These are phyloP conservation scores for Phengaris alcon DNA, from an alignment of 2,888 invertebrate species.

Conservation along the genomic window DNA sequence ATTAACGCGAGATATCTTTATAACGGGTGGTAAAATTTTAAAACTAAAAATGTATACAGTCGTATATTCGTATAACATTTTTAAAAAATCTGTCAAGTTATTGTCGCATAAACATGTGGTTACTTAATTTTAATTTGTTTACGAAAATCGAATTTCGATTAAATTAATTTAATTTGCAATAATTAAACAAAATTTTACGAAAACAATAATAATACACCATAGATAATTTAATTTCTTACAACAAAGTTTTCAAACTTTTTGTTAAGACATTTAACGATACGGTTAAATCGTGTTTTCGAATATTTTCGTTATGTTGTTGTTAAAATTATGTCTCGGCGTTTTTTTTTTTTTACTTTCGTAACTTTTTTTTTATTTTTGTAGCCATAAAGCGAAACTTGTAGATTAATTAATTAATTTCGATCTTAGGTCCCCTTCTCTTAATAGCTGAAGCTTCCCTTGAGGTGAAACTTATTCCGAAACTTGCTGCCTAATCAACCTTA, in stretches of 20 bases:
- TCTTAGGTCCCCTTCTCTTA: neutral
- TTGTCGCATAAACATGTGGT: neutral
- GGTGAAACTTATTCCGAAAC: conserved; percentile 13
- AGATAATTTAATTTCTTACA: neutral
- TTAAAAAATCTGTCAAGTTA: neutral
- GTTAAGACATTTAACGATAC: neutral
- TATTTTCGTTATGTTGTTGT: neutral
- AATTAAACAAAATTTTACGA: neutral
- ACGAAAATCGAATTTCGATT: neutral
- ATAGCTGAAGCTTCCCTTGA: neutral
- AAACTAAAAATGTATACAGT: no score
- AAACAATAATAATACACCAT: neutral
- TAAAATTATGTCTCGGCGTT: neutral
- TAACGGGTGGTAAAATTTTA: no score
- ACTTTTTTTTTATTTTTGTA: neutral
- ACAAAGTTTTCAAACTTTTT: neutral
- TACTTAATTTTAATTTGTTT: neutral
- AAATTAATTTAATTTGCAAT: neutral
- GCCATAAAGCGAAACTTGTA: neutral
- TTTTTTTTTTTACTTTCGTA: neutral
- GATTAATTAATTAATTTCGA: conserved; percentile 7
- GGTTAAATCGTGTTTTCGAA: neutral
- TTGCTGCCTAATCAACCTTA: neutral
- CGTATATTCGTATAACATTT: no score
- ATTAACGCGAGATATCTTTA: no score